These are phyloP conservation scores for Serrognathus titanus DNA, from an alignment of 2,888 invertebrate species.

Conservation along the genomic window DNA sequence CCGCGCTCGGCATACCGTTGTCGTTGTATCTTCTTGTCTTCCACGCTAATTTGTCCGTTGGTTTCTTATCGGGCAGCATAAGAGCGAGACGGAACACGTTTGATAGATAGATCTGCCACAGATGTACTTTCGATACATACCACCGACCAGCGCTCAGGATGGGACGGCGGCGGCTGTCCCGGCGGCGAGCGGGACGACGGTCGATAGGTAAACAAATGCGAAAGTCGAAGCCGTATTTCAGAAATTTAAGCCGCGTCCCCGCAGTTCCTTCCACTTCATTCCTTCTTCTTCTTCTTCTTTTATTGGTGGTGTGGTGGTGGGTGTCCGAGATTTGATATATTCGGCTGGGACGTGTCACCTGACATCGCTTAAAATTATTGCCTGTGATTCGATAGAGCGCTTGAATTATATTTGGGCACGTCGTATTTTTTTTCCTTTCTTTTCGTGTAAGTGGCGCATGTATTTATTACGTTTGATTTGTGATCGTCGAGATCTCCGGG, in stretches of 20 bases:
- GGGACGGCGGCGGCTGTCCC: neutral
- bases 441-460: neutral
- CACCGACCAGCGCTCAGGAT: neutral
- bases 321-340: slow-evolving; percentile 4
- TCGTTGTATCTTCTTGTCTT: slow-evolving; percentile 2
- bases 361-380: neutral
- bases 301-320: neutral
- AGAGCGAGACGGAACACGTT: slow-evolving; percentile 1
- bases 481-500: neutral
- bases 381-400: neutral
- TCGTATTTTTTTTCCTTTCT: neutral
- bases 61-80: neutral
- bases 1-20: neutral
- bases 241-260: neutral
- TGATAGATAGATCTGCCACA: slow-evolving; percentile 3
- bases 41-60: slow-evolving; percentile 1
- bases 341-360: slow-evolving; percentile 1
- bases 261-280: neutral
- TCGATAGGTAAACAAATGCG: neutral
- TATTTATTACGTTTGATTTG: neutral
- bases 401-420: neutral
- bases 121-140: slow-evolving; percentile 3
- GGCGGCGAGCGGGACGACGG: neutral
- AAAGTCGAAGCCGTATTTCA: neutral
- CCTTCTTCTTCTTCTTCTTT: neutral